Base-by-base conservation (phyloP, 2,888 invertebrate species). In the Schizotus pectinicornis region DNA sequence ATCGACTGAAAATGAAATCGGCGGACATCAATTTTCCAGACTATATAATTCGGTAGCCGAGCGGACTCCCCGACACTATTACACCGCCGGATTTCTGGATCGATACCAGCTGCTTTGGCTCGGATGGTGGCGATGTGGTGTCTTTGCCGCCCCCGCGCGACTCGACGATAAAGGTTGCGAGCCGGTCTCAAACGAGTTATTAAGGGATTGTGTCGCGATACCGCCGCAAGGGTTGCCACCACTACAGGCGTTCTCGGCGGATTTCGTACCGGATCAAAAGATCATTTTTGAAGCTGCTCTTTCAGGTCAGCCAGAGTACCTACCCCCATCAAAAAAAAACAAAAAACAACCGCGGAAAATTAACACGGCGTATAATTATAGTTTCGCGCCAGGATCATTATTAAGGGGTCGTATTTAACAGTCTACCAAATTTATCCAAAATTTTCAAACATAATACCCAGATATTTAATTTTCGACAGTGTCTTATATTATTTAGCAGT, bases 1-100 rank as follows among this genome's bases (percentile, higher is more conserved):
- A 77, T 77, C 75, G 77, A 74, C 73, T 74, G 77, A 75, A 76
- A 77, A 77, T 77, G 74, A 77, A 77, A 75, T 77, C 75, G 76
- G 70, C 74, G 75, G 73, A 74, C 76, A 76, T 76, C 76, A 76
- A 77, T 77, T 77, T 77, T 77, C 75, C 77, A 74, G 75, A 72
- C 74, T 74, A 76, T 75, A 75, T 76, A 73, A 74, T 74, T 74
- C 68, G 66, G 67, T 68, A 68, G 68, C 62, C 63, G 57, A 58
- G 59, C 59, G 51, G 56, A 53, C 55, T 49, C 32, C n/a, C 13
- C 32, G 33, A 13, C 32, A 11, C 43, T 41, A 11, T 46, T 39
- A 47, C 56, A 48, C 54, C 51, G 56, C 61, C 49, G 56, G 56
- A 56, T 56, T 62, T 56, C 61, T 53, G 61, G 59, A 62, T 63